Percentiles rank a stretch among this genome's conserved stretches.
These are phyloP conservation scores for Lindbergichthys nudifrons DNA, from an alignment of 2,797 vertebrate genomes.

Conservation along the genomic window DNA sequence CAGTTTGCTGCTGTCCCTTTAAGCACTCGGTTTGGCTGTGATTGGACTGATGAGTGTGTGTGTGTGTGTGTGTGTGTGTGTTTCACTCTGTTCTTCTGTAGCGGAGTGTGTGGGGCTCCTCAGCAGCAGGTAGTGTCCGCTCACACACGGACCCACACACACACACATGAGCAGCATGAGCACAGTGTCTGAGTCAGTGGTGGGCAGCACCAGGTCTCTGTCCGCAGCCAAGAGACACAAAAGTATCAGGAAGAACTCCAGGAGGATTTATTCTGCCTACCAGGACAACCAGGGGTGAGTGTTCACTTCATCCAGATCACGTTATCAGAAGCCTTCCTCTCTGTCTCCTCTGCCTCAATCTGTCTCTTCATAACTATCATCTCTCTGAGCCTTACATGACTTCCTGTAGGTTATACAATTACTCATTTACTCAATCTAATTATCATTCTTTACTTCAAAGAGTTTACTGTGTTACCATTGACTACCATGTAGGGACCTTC, in stretches of 20 bases:
- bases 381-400: slow-evolving; percentile 5
- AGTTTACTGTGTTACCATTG: not conserved
- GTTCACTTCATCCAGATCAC: not conserved
- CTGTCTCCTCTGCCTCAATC: not conserved
- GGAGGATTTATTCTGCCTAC: slow-evolving; percentile 86
- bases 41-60: slow-evolving; percentile 66
- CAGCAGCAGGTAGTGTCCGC: slow-evolving; percentile 51
- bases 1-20: slow-evolving; percentile 77
- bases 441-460: slow-evolving; percentile 1
- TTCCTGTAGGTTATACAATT: slow-evolving; percentile 10
- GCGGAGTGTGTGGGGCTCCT: slow-evolving; percentile 46
- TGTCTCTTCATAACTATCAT: not conserved
- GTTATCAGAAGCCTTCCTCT: not conserved
- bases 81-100: slow-evolving; percentile 27
- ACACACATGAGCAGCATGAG: slow-evolving; percentile 76
- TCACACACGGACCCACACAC: not conserved
- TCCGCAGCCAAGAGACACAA: slow-evolving; percentile 85
- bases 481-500: not conserved
- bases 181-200: slow-evolving; percentile 70
- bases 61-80: slow-evolving; percentile 22
- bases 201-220: slow-evolving; percentile 73
- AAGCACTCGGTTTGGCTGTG: slow-evolving; percentile 72
- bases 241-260: slow-evolving; percentile 86
- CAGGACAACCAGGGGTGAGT: slow-evolving; percentile 88
- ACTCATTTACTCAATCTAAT: slow-evolving; percentile 30